Evolutionary conservation across 1,140 invertebrate species (phyloP).

Genomic region (Tachypleus tridentatus): DNA sequence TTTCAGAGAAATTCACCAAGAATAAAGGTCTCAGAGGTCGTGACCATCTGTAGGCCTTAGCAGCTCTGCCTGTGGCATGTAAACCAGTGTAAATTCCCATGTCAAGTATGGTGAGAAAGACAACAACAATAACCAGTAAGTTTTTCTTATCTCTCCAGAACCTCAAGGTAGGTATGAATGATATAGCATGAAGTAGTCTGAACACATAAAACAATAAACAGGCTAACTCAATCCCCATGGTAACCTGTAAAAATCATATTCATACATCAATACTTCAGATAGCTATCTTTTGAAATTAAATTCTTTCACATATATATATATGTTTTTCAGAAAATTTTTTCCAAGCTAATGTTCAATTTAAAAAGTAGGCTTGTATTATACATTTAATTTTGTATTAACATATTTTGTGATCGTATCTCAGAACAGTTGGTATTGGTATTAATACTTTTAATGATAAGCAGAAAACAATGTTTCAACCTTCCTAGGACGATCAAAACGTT

Average conservation of each 20-base stretch:
- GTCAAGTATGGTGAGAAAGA: slow-evolving; percentile 35
- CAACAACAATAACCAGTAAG: slow-evolving; percentile 32
- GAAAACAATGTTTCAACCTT: no score
- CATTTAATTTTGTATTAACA: no score
- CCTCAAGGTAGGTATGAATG: slow-evolving; percentile 29
- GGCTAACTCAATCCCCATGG: slow-evolving; percentile 34
- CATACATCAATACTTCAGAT: no score
- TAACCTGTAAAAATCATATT: slow-evolving; percentile 27
- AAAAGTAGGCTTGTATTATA: no score
- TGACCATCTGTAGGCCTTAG: slow-evolving; percentile 33
- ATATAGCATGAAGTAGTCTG: slow-evolving; percentile 32
- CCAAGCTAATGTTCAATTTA: no score
- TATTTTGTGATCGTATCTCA: no score
- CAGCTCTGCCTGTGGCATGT: slow-evolving; percentile 27
- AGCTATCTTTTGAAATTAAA: no score
- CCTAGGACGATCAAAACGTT: no score
- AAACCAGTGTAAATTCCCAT: slow-evolving; percentile 34
- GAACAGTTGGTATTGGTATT: no score
- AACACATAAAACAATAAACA: slow-evolving; percentile 33
- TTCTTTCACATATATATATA: no score
- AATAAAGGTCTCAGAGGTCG: slow-evolving; percentile 39
- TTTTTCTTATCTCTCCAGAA: slow-evolving; percentile 40
- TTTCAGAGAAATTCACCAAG: slow-evolving; percentile 41
- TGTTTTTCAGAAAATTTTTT: no score
- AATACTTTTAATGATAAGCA: no score